These are phyloP conservation scores for Hemiscyllium ocellatum DNA, from an alignment of 2,113 vertebrate species.

Conservation along the genomic window DNA sequence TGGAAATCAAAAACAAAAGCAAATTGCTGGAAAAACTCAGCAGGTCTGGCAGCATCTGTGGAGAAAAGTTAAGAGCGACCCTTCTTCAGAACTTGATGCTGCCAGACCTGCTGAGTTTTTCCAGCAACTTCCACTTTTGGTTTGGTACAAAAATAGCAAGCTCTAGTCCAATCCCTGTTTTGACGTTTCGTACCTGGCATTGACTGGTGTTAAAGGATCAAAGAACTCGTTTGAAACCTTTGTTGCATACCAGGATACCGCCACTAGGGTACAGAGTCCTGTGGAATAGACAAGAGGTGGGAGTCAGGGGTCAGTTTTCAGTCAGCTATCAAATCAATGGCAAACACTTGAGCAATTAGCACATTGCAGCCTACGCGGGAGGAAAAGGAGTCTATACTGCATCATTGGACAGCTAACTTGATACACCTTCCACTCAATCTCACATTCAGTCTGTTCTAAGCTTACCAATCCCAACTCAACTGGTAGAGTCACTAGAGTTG, in stretches of 20 bases:
- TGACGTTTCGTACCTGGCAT: constrained; percentile 68
- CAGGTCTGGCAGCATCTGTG: too few species aligned
- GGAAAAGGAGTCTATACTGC: not conserved
- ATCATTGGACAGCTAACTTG: not conserved
- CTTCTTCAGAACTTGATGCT: too few species aligned
- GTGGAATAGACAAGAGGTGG: not conserved
- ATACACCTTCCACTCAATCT: not conserved
- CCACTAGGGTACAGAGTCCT: constrained; percentile 84
- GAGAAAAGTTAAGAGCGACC: too few species aligned
- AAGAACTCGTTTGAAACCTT: constrained; percentile 91
- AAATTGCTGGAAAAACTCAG: too few species aligned
- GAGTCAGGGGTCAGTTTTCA: not conserved
- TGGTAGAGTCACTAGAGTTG: not conserved
- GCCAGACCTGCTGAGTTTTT: too few species aligned
- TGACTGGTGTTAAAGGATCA: constrained; percentile 79
- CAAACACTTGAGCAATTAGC: not conserved
- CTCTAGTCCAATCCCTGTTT: not conserved
- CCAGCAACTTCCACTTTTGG: too few species aligned
- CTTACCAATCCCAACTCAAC: not conserved
- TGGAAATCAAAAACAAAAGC: too few species aligned
- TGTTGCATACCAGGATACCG: constrained; percentile 87
- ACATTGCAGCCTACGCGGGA: not conserved
- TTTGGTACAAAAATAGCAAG: too few species aligned
- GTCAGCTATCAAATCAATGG: not conserved
- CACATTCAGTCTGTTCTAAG: not conserved